Evolutionary conservation across 2,113 vertebrate genomes (phyloP).

Genomic region (Tinamus guttatus): DNA sequence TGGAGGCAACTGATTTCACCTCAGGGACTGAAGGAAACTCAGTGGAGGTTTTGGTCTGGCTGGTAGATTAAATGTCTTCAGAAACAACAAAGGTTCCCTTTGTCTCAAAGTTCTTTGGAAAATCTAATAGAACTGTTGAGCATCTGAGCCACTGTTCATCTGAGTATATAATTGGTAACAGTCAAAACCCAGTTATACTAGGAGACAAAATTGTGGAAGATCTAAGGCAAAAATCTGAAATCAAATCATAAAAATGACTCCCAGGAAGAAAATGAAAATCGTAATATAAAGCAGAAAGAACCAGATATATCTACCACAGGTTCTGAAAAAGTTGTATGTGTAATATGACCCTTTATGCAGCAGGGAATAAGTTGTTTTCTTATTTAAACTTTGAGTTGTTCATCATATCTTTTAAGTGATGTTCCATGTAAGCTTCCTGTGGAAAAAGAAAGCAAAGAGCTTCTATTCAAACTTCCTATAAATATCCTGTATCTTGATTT

Average conservation of each 20-base stretch:
- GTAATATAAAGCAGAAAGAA: background rate
- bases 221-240: background rate
- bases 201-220: background rate
- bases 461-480: background rate
- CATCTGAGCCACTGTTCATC: background rate
- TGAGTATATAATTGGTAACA: background rate
- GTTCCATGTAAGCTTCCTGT: background rate
- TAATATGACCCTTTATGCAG: rapidly evolving
- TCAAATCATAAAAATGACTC: background rate
- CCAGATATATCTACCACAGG: background rate
- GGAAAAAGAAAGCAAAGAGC: background rate
- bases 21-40: background rate
- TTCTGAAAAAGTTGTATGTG: background rate
- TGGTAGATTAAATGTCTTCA: background rate
- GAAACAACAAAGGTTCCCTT: background rate
- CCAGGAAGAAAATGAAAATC: background rate
- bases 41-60: background rate
- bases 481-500: background rate
- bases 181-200: background rate
- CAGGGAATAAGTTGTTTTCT: background rate
- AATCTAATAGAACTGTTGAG: background rate
- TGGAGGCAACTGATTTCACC: background rate
- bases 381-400: background rate
- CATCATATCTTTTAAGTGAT: background rate
- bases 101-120: background rate